A percentile compares a stretch with the other conserved stretches of the same genome.
Evolutionary conservation across 2,888 invertebrate species (phyloP).

Genomic region (Heliconius charithonia): DNA sequence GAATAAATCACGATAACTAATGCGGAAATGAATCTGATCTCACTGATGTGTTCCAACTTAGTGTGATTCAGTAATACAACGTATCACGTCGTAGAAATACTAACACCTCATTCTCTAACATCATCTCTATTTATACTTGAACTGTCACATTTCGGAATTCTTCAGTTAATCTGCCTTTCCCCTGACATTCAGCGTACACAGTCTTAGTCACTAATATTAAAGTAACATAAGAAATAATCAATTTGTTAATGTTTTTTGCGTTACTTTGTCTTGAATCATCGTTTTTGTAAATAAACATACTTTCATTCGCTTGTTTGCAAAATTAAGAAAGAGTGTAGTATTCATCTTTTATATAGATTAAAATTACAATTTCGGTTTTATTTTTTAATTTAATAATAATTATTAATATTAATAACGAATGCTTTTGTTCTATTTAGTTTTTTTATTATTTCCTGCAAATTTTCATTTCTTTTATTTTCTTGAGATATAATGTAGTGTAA

Average conservation of each 20-base stretch:
- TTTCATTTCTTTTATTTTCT: too few relatives aligned
- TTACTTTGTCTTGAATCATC: slow-evolving; percentile 34
- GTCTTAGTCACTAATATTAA: slow-evolving; percentile 50
- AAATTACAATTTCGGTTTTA: too few relatives aligned
- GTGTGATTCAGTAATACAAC: slow-evolving; percentile 39
- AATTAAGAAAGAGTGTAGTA: background rate
- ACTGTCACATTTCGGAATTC: slow-evolving; percentile 43
- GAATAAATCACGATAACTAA: background rate
- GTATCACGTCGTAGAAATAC: slow-evolving; percentile 36
- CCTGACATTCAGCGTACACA: slow-evolving; percentile 35
- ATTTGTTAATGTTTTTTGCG: slow-evolving; percentile 28
- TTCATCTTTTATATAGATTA: background rate
- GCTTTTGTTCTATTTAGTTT: too few relatives aligned
- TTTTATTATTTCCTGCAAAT: too few relatives aligned
- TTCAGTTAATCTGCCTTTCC: slow-evolving; percentile 32
- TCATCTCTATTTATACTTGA: slow-evolving; percentile 47
- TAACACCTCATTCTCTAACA: slow-evolving; percentile 37
- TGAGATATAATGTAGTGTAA: too few relatives aligned
- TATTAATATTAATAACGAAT: too few relatives aligned
- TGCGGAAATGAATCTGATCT: slow-evolving; percentile 11
- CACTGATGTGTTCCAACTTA: slow-evolving; percentile 7
- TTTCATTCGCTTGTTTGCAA: background rate
- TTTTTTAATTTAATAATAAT: too few relatives aligned
- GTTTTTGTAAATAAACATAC: slow-evolving; percentile 33
- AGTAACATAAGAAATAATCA: slow-evolving; percentile 32